Evolutionary conservation across 2,888 invertebrate genomes (phyloP), one percentile per base, ranked within the genome.

Genomic region (Nysson spinosus): DNA sequence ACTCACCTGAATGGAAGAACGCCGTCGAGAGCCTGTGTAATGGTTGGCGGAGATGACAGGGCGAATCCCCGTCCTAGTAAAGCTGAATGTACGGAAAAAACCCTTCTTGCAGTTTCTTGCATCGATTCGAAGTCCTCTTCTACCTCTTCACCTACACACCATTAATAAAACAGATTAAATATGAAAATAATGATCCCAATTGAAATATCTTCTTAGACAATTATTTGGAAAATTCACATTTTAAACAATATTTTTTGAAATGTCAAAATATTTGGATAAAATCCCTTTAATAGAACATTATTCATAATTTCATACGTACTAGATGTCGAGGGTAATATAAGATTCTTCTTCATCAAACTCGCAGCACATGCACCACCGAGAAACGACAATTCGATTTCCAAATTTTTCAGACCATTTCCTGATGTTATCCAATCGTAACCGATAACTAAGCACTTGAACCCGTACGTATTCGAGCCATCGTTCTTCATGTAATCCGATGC

Each of bases 401-500:
- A 88, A 67, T 94, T 93, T 68, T 90, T 90, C 30, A 95, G 87
- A 32, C 85, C 85, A 58, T 84, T 87, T 74, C 89, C 81, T 83
- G 85, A 90, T 83, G 87, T 89, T 88, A 90, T 92, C 93, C 92
- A 96, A 87, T 92, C 97, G 87, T 92, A 96, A 64, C 93, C 97
- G 82, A 94, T 91, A 51, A 94, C 93, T 22, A 95, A 88, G 83
- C 95, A 95, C 68, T 92, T 95, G 89, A 93, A 98, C 75, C 91
- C 95, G 85, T 92, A 96, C 64, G 92, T 92, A 81, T 92, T 92
- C 0, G 92, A 92, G 80, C 94, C 93, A 72, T 96, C 97, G 87
- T 96, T 96, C 81, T 95, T 96, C 64, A 96, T 91, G 87, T 98
- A 98, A 86, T 98, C 94, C 0, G 98, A 95, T 0, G 98, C 96